Percentiles rank a stretch among this genome's conserved stretches.
phyloP scores from a whole-genome alignment of 2,797 vertebrate species.

The Rhinatrema bivittatum region DNA sequence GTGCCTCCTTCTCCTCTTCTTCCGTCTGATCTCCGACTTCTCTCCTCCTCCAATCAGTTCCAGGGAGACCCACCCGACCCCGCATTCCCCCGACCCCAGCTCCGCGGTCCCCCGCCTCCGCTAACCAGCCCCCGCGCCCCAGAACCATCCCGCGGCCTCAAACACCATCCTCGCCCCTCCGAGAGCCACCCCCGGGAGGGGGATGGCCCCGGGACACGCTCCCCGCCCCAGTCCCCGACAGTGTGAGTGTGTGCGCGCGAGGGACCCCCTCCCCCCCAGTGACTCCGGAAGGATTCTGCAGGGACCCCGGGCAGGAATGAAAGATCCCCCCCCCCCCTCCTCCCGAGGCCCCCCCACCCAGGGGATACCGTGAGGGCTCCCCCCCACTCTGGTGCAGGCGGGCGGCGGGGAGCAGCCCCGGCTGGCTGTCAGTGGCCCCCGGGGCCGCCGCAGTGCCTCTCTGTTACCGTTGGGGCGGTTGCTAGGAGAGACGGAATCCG shows the following conservation, averaged over 20 bases:
- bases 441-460: slow-evolving; percentile 38
- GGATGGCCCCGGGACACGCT: slow-evolving; percentile 16
- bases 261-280: slow-evolving; percentile 34
- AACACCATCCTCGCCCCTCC: no score
- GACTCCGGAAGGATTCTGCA: no score
- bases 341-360: slow-evolving; percentile 37
- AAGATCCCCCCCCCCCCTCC: slow-evolving; percentile 20
- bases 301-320: no score
- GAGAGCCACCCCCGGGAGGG: slow-evolving; percentile 13
- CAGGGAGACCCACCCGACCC: background rate
- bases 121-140: background rate
- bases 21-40: slow-evolving; percentile 19
- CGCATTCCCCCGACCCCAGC: slow-evolving; percentile 5
- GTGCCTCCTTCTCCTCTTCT: slow-evolving; percentile 32
- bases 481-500: slow-evolving; percentile 10
- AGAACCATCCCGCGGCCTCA: slow-evolving; percentile 6
- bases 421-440: background rate
- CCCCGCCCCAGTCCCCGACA: slow-evolving; percentile 39
- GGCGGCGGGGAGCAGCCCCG: no score
- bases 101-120: background rate
- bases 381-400: background rate
- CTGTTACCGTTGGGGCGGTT: slow-evolving; percentile 10
- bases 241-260: no score
- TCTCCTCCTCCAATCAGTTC: slow-evolving; percentile 7
- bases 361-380: background rate